Percentiles rank a stretch among this genome's conserved stretches.
These are phyloP conservation scores for Neocrepidodera transversa DNA, from an alignment of 2,888 invertebrate species.

Conservation along the genomic window DNA sequence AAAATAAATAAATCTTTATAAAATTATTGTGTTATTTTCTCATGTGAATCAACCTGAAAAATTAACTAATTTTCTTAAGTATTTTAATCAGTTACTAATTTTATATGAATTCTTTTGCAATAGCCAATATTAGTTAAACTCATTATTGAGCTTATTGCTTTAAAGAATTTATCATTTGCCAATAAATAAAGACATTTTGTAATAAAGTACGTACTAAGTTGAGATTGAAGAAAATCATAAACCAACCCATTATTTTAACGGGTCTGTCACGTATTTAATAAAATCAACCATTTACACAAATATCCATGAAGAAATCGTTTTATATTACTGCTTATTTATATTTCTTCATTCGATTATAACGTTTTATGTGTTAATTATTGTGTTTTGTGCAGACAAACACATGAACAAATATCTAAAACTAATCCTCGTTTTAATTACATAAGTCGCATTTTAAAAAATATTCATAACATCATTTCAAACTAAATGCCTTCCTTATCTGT, in stretches of 20 bases:
- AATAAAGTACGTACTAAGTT: background rate
- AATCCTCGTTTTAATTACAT: slow-evolving; percentile 16
- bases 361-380: slow-evolving; percentile 16
- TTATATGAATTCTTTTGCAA: too few species aligned
- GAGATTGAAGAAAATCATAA: background rate
- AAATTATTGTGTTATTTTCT: too few species aligned
- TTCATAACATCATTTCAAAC: slow-evolving; percentile 10
- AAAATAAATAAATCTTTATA: too few species aligned
- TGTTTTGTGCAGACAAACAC: slow-evolving; percentile 17
- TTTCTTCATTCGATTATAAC: slow-evolving; percentile 14
- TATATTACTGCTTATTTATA: background rate
- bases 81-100: too few species aligned
- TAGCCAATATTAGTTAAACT: too few species aligned
- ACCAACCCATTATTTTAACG: slow-evolving; percentile 7
- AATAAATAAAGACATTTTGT: slow-evolving; percentile 5
- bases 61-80: too few species aligned
- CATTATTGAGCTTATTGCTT: too few species aligned
- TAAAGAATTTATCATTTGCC: slow-evolving; percentile 2
- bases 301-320: background rate
- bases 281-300: background rate
- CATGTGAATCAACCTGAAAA: too few species aligned
- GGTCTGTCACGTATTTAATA: background rate
- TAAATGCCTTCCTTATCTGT: slow-evolving; percentile 23
- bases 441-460: slow-evolving; percentile 21
- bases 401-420: slow-evolving; percentile 18